phyloP scores from a whole-genome alignment of 2,113 vertebrate species.

The Eulemur macaco region DNA sequence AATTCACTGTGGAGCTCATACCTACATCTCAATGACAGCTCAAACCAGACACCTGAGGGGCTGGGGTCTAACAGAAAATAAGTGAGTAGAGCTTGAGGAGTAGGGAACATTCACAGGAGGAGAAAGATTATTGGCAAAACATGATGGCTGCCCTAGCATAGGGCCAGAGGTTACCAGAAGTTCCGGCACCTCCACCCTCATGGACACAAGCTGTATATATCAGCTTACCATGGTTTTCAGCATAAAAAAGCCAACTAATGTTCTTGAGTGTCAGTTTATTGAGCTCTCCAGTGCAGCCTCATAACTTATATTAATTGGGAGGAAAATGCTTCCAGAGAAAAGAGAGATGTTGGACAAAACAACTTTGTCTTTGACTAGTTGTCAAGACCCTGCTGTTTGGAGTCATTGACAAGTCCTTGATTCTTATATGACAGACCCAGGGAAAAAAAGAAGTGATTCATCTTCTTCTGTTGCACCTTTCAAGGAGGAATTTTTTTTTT shows the following conservation, averaged over 20 bases:
- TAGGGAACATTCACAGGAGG: too few species aligned
- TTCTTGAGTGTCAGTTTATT: slow-evolving; percentile 52
- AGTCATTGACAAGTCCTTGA: slow-evolving; percentile 51
- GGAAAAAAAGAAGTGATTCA: not conserved
- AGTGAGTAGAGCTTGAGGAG: not conserved
- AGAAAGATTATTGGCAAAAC: not conserved
- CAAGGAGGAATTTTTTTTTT: slow-evolving; percentile 41
- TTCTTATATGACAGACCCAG: slow-evolving; percentile 17
- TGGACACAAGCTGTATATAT: not conserved
- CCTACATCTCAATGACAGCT: not conserved
- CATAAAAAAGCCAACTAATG: slow-evolving; percentile 1
- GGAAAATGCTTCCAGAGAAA: slow-evolving; percentile 54
- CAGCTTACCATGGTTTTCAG: slow-evolving; percentile 38
- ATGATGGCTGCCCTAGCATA: not conserved
- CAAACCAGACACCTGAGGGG: not conserved
- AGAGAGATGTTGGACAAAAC: slow-evolving; percentile 26
- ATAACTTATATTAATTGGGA: slow-evolving; percentile 65
- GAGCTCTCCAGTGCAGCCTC: slow-evolving; percentile 34
- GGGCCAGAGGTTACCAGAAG: not conserved
- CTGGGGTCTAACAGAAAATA: not conserved
- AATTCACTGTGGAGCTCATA: not conserved
- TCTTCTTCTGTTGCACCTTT: slow-evolving; percentile 61
- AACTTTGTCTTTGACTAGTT: slow-evolving; percentile 52
- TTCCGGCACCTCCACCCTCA: not conserved
- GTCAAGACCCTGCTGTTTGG: slow-evolving; percentile 43